Conservation (phyloP, 2,113 vertebrate genomes). For the Agelaius tricolor region DNA sequence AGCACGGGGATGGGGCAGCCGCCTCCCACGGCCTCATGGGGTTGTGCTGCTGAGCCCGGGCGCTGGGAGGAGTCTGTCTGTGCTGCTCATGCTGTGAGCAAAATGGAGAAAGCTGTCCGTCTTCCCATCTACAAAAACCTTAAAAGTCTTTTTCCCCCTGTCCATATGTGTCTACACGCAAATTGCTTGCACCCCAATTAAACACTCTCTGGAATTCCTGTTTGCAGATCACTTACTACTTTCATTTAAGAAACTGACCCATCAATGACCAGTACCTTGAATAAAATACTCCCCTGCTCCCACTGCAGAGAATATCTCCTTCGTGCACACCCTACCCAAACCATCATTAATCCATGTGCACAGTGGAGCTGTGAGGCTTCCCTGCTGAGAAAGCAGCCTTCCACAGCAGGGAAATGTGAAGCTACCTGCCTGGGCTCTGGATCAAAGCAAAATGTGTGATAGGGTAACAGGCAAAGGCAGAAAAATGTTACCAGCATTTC, state of each 20-base stretch:
- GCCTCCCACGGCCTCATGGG: neutral
- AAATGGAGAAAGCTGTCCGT: neutral
- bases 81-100: neutral
- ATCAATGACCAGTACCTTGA: neutral
- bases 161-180: neutral
- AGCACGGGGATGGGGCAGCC: neutral
- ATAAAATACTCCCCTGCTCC: neutral
- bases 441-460: neutral
- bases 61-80: conserved; percentile 10
- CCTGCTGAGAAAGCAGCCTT: neutral
- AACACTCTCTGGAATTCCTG: neutral
- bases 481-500: neutral
- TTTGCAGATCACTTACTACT: neutral
- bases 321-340: neutral
- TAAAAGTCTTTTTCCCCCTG: neutral
- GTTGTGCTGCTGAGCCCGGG: neutral
- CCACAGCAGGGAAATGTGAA: neutral
- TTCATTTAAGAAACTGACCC: neutral
- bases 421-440: neutral
- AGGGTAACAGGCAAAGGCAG: neutral
- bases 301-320: neutral
- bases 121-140: neutral
- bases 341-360: neutral
- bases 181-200: neutral
- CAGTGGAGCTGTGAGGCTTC: neutral